A percentile compares a stretch with the other conserved stretches of the same genome.
phyloP scores from a whole-genome alignment of 2,113 vertebrate species.

The pig (Sus scrofa) region DNA sequence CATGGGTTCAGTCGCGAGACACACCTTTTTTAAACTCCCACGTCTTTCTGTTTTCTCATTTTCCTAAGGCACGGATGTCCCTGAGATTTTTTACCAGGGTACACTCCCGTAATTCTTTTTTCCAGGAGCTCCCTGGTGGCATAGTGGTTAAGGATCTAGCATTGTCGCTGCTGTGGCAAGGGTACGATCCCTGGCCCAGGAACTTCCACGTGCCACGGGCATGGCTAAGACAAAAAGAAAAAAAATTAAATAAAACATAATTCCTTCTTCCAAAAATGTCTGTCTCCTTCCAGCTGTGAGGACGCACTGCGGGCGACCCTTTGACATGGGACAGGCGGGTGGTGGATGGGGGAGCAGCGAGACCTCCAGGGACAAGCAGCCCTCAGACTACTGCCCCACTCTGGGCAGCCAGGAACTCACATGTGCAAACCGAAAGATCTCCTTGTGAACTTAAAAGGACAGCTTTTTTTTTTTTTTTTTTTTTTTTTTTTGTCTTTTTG shows the following conservation, averaged over 20 bases:
- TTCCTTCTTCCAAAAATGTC: too few species aligned
- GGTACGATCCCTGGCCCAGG: too few species aligned
- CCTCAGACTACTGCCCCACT: fast-evolving
- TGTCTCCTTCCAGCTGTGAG: not conserved
- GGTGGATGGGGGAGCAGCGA: not conserved
- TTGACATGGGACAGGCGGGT: not conserved
- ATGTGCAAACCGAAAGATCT: slow-evolving; percentile 32
- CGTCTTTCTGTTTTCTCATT: not conserved
- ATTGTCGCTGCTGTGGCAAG: too few species aligned
- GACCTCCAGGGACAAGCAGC: not conserved
- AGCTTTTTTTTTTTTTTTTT: not conserved
- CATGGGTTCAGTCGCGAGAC: fast-evolving
- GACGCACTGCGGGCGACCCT: slow-evolving; percentile 22
- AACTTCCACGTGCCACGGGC: too few species aligned
- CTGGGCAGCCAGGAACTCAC: not conserved
- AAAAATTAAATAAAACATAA: too few species aligned
- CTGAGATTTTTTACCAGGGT: not conserved
- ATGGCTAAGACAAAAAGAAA: too few species aligned
- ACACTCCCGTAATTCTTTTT: too few species aligned
- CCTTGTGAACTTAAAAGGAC: slow-evolving; percentile 60
- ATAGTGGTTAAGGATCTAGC: too few species aligned
- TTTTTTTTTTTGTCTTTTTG: too few species aligned
- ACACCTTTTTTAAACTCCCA: not conserved
- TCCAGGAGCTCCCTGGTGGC: too few species aligned
- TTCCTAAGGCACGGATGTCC: not conserved